Evolutionary conservation across 2,113 vertebrate genomes (phyloP).

Genomic region (Caracal caracal): DNA sequence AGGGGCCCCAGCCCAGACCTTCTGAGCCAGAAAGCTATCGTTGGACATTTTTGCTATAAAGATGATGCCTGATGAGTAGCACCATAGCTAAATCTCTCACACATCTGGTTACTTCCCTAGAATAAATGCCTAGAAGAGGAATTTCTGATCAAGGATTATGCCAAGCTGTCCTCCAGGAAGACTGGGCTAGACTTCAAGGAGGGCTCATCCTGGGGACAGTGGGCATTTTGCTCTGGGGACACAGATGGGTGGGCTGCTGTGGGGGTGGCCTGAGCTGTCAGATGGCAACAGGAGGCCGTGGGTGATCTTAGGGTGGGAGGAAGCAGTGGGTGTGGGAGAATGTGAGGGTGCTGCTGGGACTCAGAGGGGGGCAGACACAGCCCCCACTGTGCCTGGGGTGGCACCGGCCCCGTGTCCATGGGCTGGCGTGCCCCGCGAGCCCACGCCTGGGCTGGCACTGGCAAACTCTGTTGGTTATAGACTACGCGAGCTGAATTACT

Average conservation of each 20-base stretch:
- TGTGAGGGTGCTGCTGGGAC: background rate
- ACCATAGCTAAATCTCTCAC: background rate
- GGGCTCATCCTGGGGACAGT: background rate
- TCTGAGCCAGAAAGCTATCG: background rate
- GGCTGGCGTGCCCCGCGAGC: background rate
- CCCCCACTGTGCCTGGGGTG: background rate
- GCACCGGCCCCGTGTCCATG: background rate
- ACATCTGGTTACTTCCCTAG: background rate
- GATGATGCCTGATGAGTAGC: background rate
- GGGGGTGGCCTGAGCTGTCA: background rate
- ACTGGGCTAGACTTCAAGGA: background rate
- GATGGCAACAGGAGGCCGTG: background rate
- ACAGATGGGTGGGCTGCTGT: background rate
- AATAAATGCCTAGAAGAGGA: background rate
- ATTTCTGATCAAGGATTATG: background rate
- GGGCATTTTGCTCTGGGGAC: background rate
- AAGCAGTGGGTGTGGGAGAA: background rate
- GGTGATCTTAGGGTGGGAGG: background rate
- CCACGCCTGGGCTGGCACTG: rapidly evolving
- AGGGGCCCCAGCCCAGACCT: background rate
- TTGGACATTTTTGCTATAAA: background rate
- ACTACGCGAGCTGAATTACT: background rate
- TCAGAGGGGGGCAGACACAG: background rate
- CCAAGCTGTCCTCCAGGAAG: background rate
- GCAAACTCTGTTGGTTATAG: too few relatives aligned